These are phyloP conservation scores for Pipistrellus pygmaeus DNA, from an alignment of 2,797 vertebrate species.

Conservation along the genomic window DNA sequence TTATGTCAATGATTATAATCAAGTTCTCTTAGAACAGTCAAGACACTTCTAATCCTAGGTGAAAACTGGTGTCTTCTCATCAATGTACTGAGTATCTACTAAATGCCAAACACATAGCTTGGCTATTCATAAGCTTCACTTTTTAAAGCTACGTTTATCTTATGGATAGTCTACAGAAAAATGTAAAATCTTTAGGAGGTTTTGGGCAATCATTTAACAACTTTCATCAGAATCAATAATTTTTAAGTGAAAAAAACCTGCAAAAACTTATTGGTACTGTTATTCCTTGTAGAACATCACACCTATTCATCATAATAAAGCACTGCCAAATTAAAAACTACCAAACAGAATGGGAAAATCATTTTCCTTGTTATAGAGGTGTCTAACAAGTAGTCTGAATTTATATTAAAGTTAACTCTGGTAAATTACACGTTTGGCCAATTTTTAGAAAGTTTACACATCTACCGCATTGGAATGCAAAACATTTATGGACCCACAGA, in stretches of 20 bases:
- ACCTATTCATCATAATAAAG: slow-evolving; percentile 37
- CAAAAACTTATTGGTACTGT: slow-evolving; percentile 34
- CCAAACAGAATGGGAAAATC: slow-evolving; percentile 32
- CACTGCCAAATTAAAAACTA: slow-evolving; percentile 43
- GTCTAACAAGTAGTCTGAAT: slow-evolving; percentile 8
- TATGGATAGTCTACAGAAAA: slow-evolving; percentile 33
- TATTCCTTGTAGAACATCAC: slow-evolving; percentile 26
- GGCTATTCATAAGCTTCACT: slow-evolving; percentile 11
- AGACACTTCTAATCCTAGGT: slow-evolving; percentile 31
- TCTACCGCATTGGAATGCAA: slow-evolving; percentile 4
- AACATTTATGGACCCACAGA: slow-evolving; percentile 54
- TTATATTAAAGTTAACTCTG: slow-evolving; percentile 39
- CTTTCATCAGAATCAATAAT: slow-evolving; percentile 37
- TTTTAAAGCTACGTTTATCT: slow-evolving; percentile 32
- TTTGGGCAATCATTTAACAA: slow-evolving; percentile 33
- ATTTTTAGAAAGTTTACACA: slow-evolving; percentile 60
- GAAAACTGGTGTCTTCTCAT: slow-evolving; percentile 5
- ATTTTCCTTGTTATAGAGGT: background rate
- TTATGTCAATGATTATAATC: slow-evolving; percentile 12
- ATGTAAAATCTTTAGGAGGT: slow-evolving; percentile 22
- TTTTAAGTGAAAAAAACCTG: slow-evolving; percentile 52
- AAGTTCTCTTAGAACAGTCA: slow-evolving; percentile 43
- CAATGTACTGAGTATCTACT: background rate
- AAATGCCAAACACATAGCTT: slow-evolving; percentile 12
- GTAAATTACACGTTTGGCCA: slow-evolving; percentile 46